Conservation (phyloP, 2,888 invertebrate genomes). For the Minunthozetes semirufus region DNA sequence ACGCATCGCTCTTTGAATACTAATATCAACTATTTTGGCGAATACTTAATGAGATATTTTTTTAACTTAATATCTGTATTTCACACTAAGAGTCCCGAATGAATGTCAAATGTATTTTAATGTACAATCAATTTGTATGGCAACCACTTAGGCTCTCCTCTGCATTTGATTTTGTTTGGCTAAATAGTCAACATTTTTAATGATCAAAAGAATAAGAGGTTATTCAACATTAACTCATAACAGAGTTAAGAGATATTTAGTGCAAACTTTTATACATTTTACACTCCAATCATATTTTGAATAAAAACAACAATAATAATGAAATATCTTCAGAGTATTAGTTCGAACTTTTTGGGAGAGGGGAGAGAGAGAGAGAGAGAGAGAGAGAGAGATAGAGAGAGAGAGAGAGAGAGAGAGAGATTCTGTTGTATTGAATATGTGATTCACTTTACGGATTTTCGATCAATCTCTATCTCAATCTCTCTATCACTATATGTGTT, state of each 20-base stretch:
- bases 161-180: background rate
- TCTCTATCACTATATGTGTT: too few relatives aligned
- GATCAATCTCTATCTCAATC: constrained; percentile 12
- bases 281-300: background rate
- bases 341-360: background rate
- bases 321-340: background rate
- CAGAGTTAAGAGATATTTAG: constrained; percentile 3
- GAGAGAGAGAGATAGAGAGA: constrained; percentile 8
- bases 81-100: constrained; percentile 3
- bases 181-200: background rate
- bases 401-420: constrained; percentile 12
- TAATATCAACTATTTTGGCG: constrained; percentile 17
- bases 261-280: background rate
- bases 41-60: constrained; percentile 28
- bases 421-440: background rate
- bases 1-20: constrained; percentile 21
- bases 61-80: constrained; percentile 12
- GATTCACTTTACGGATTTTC: constrained; percentile 29
- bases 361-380: background rate
- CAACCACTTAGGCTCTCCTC: background rate
- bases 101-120: constrained; percentile 22
- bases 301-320: background rate
- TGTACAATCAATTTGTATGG: constrained; percentile 22
- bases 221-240: too few relatives aligned
- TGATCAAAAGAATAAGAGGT: too few relatives aligned